Evolutionary conservation across 35 echinoderm and acorn worm species (phyloP).

Genomic region (Chiridota heheva): DNA sequence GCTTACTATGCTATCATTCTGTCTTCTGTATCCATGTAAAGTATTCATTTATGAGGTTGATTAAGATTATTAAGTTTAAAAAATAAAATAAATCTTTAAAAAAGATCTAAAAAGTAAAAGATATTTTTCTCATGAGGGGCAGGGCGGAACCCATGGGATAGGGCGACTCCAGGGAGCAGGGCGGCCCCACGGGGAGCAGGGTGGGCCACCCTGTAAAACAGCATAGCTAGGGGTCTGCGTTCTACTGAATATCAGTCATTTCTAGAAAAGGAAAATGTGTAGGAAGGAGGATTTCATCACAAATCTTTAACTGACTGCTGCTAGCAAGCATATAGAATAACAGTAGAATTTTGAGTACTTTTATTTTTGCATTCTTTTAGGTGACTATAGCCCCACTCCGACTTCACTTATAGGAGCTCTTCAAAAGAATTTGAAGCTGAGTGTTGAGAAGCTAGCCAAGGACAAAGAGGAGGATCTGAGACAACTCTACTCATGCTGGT

Average conservation of each 20-base stretch:
- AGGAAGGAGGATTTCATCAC: not conserved
- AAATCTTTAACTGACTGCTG: not conserved
- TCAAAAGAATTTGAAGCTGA: slow-evolving; percentile 33
- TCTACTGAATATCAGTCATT: not conserved
- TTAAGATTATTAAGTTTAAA: too few relatives aligned
- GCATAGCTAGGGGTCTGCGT: not conserved
- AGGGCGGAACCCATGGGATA: too few relatives aligned
- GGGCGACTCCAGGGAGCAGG: too few relatives aligned
- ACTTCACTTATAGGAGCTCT: slow-evolving; percentile 67
- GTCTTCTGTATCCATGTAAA: too few relatives aligned
- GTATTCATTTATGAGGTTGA: too few relatives aligned
- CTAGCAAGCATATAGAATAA: not conserved
- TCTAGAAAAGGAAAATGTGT: not conserved
- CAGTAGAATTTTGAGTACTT: not conserved
- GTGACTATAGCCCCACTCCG: slow-evolving; percentile 39
- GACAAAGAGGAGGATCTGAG: slow-evolving; percentile 75
- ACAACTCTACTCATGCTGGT: slow-evolving; percentile 79
- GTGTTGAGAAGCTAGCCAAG: slow-evolving; percentile 39
- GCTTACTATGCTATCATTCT: too few relatives aligned
- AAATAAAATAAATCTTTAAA: too few relatives aligned
- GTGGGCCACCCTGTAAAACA: too few relatives aligned
- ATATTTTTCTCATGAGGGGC: too few relatives aligned
- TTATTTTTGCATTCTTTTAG: not conserved
- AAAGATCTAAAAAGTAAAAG: too few relatives aligned
- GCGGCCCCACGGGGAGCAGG: too few relatives aligned